phyloP scores from a whole-genome alignment of 1,140 invertebrate genomes.

The Lepidotrigona ventralis region DNA sequence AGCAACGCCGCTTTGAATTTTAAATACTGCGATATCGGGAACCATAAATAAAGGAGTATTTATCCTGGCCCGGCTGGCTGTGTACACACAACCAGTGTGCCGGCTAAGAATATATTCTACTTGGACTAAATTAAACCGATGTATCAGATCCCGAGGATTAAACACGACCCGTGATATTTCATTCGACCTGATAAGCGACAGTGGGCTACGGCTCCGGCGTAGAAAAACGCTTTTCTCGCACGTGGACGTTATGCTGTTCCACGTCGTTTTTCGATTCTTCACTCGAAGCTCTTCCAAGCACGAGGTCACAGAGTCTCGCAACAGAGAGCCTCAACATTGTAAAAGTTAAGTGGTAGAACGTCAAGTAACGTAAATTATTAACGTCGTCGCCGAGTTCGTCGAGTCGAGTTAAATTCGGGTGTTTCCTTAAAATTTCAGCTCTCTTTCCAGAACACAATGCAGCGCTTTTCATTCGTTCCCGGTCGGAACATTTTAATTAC shows the following conservation, averaged over 20 bases:
- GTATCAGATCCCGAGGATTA: constrained; percentile 43
- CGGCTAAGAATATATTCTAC: constrained; percentile 37
- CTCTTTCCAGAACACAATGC: too few species aligned
- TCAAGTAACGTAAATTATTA: too few species aligned
- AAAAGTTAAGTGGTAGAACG: too few species aligned
- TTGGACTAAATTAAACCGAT: constrained; percentile 40
- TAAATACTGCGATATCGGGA: constrained; percentile 54
- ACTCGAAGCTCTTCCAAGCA: too few species aligned
- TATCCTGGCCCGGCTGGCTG: neutral
- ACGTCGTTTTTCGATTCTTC: neutral
- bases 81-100: neutral
- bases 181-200: constrained; percentile 9
- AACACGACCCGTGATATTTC: constrained; percentile 29
- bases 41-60: constrained; percentile 55
- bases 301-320: too few species aligned
- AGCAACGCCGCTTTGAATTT: constrained; percentile 54
- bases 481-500: too few species aligned
- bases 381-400: too few species aligned
- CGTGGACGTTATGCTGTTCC: too few species aligned
- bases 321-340: too few species aligned
- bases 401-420: too few species aligned
- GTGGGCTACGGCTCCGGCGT: constrained; percentile 13
- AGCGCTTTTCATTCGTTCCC: too few species aligned
- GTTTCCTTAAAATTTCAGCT: too few species aligned
- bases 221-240: constrained; percentile 1